Evolutionary conservation across 1,140 invertebrate species (phyloP).

Genomic region (Achatina immaculata): DNA sequence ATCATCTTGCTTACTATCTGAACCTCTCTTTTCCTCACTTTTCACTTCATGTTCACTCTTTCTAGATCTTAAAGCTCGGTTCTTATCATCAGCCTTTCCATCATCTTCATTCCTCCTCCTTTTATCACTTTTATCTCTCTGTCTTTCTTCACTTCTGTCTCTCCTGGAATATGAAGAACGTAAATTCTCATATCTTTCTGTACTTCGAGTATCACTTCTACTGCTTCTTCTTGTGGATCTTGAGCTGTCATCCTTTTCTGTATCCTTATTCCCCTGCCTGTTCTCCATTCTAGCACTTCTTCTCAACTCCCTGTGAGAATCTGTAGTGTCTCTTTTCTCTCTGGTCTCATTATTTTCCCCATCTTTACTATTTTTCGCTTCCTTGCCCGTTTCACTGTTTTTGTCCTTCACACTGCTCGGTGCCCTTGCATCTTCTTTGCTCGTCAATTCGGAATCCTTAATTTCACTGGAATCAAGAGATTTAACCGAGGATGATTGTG

Average conservation of each 20-base stretch:
- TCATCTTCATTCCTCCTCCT: neutral
- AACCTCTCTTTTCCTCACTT: constrained; percentile 1
- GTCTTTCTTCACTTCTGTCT: neutral
- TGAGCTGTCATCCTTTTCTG: constrained; percentile 3
- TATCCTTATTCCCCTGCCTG: neutral
- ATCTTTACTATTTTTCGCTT: neutral
- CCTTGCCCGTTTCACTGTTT: neutral
- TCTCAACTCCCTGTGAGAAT: neutral
- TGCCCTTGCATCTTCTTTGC: neutral
- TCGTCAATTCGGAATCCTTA: neutral
- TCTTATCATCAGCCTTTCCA: constrained; percentile 1
- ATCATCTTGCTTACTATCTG: constrained; percentile 2
- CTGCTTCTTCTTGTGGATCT: neutral
- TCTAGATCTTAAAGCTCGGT: neutral
- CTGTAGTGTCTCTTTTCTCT: neutral
- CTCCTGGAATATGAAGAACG: neutral
- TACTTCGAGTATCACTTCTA: neutral
- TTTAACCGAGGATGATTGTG: too few relatives aligned
- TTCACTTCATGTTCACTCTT: neutral
- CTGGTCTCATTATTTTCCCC: neutral
- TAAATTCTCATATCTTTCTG: neutral
- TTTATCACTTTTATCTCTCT: neutral
- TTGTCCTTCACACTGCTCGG: neutral
- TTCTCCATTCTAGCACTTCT: neutral
- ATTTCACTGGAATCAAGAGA: neutral